Evolutionary conservation across 2,113 vertebrate genomes (phyloP), one percentile per base, ranked within the genome.

Genomic region (Electrona antarctica): DNA sequence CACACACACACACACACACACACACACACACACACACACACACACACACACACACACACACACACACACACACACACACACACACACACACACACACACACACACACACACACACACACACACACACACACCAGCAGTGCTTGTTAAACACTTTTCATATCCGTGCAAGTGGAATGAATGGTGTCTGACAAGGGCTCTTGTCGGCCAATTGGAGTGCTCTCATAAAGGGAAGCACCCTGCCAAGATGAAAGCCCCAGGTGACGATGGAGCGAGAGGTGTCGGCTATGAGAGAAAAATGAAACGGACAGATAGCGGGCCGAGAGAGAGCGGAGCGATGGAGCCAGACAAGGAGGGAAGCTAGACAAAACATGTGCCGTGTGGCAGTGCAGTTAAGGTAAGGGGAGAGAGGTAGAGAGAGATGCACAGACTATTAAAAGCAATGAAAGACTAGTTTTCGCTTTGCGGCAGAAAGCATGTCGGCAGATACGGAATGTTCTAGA

Each of bases 141-240:
- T 89, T 88, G 85, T 92, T 89, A 86, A 88, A 81, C 85, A 78
- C 84, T 85, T 88, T 85, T 90, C 85, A 87, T 85, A 91, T 91
- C 89, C 68, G 77, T 66, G 76, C 82, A 77, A 89, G 88, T 83
- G 83, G 85, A 82, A 84, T 85, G 85, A 90, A 88, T 90, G 77
- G 80, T 79, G 88, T 89, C 83, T 90, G 88, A 90, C 90, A 87
- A 86, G 88, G 80, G 74, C 68, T 74, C 87, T 86, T 85, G 87
- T 85, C 78, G 87, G 77, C 87, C 89, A 84, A 90, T 90, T 86
- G 83, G 82, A 78, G 79, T 70, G 74, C 86, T 85, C 77, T 88
- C 84, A 87, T 84, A 83, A 86, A 85, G 86, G 33, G 78, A 81
- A 82, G 85, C 88, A 71, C 85, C 88, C 83, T 73, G 85, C 83